Evolutionary conservation across 1,140 invertebrate species (phyloP), one percentile per base, ranked within the genome.

Genomic region (Drosophila rhopaloa): DNA sequence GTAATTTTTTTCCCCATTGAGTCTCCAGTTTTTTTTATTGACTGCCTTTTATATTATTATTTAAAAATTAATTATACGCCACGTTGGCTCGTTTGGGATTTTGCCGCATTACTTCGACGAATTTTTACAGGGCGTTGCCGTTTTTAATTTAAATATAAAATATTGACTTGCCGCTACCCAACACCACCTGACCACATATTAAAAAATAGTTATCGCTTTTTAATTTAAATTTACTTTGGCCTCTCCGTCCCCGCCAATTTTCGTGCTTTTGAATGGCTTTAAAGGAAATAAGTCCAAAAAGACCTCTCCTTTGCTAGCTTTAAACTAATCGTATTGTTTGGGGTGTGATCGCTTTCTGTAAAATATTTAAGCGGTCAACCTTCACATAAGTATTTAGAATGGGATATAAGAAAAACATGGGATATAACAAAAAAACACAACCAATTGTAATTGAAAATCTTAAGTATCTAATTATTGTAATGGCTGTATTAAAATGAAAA

Each of bases 11-110:
- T 59, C 29, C 29, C 29, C 29, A 32, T 13, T 38, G 48, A 48
- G 37, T 67, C 60, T 62, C 27, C 54, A 60, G 53, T 81, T 37
- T 72, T 78, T 67, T 76, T 79, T 79, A 81, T 81, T 60, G 62
- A 72, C 58, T 72, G 75, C 75, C 53, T 82, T 86, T 79, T 78
- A 77, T 86, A 86, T 81, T 81, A 82, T 82, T 82, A 82, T 86
- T 86, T 82, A 82, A 86, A 86, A 86, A 86, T 86, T 88, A 86
- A 86, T 86, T 86, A 86, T 66, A 79, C 63, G 83, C 83, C 83
- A 61, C 70, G 67, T 58, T 67, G 60, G 41, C 71, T 75, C 70
- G 65, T 65, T 60, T 48, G 46, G 58, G 29, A 58, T 81, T 81
- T 66, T 72, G 60, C 29, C 43, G 46, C 58, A 61, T 67, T 70